These are phyloP conservation scores for Macaria liturata DNA, from an alignment of 2,888 invertebrate species.

Conservation along the genomic window DNA sequence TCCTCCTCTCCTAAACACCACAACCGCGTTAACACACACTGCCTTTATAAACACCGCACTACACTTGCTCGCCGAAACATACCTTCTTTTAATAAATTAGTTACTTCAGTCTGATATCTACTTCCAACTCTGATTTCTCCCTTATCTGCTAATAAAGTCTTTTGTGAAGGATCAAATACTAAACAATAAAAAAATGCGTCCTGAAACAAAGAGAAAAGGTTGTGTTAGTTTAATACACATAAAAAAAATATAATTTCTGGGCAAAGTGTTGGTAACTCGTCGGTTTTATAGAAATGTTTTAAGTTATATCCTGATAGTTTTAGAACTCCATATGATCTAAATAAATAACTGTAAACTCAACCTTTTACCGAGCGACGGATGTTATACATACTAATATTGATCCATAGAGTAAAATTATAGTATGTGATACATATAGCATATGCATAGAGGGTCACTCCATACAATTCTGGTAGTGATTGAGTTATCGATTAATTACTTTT, in stretches of 20 bases:
- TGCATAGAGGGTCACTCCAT: too few relatives aligned
- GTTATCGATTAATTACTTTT: slow-evolving; percentile 2
- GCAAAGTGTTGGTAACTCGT: too few relatives aligned
- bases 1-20: slow-evolving; percentile 78
- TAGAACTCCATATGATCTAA: too few relatives aligned
- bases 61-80: slow-evolving; percentile 39
- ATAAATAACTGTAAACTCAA: too few relatives aligned
- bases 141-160: slow-evolving; percentile 99
- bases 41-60: slow-evolving; percentile 18
- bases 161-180: slow-evolving; percentile 99
- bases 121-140: slow-evolving; percentile 96
- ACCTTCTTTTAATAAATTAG: slow-evolving; percentile 91
- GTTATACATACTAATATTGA: too few relatives aligned
- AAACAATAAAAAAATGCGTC: slow-evolving; percentile 99
- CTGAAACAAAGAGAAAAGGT: slow-evolving; percentile 82
- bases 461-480: too few relatives aligned
- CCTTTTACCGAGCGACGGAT: too few relatives aligned
- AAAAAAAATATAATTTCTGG: too few relatives aligned
- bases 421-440: too few relatives aligned
- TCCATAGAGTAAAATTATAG: too few relatives aligned
- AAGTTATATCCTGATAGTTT: too few relatives aligned
- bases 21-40: slow-evolving; percentile 30
- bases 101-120: slow-evolving; percentile 98
- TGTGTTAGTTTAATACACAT: slow-evolving; percentile 37
- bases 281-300: too few relatives aligned